Conservation (phyloP, 2,888 invertebrate species). For the Elmis aenea region DNA sequence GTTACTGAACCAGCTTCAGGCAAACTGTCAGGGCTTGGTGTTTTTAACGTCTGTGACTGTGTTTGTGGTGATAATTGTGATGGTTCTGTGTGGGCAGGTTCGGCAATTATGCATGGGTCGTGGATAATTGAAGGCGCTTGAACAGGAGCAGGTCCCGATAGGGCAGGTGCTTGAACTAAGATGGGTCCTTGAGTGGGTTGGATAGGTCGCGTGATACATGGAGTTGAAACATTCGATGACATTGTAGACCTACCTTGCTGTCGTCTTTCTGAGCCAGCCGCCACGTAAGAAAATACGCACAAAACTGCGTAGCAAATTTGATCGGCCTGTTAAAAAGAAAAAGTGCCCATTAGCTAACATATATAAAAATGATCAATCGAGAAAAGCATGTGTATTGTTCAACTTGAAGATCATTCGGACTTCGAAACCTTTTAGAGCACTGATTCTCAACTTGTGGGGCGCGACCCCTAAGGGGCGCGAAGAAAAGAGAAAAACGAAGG, state of each 20-base stretch:
- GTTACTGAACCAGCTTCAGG: conserved; percentile 38
- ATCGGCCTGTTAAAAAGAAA: conserved; percentile 80
- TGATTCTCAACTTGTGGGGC: too few relatives aligned
- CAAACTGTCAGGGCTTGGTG: conserved; percentile 16
- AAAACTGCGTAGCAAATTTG: conserved; percentile 99
- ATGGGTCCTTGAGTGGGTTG: not conserved
- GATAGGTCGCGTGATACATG: not conserved
- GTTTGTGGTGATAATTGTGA: too few relatives aligned
- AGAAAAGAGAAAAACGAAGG: too few relatives aligned
- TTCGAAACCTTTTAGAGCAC: not conserved
- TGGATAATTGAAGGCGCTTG: conserved; percentile 21
- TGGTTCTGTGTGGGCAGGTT: conserved; percentile 10
- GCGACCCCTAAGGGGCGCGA: too few relatives aligned
- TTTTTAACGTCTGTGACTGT: conserved; percentile 17
- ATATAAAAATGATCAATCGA: too few relatives aligned
- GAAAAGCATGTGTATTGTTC: too few relatives aligned
- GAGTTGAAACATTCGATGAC: conserved; percentile 25
- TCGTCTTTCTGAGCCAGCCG: conserved; percentile 80
- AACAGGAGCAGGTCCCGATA: not conserved
- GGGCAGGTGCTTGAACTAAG: not conserved
- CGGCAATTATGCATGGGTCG: too few relatives aligned
- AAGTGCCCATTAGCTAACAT: too few relatives aligned
- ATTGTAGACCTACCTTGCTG: conserved; percentile 30
- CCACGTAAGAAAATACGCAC: conserved; percentile 98
- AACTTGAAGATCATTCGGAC: too few relatives aligned